Base-by-base conservation (phyloP, 2,113 vertebrate species). In the Damaliscus lunatus region DNA sequence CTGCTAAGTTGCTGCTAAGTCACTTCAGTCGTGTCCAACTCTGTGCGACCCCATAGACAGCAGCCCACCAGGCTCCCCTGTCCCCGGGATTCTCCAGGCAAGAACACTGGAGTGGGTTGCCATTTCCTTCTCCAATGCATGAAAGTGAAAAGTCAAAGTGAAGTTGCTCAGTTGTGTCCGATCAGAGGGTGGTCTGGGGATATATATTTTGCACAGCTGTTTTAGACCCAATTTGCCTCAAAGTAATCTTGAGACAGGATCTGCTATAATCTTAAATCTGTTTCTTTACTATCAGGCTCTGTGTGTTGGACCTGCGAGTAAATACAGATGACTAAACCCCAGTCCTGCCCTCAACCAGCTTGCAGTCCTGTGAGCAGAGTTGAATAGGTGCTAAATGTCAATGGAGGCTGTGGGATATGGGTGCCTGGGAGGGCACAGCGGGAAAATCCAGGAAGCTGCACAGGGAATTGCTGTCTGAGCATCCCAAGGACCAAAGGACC, bases 351-450 rank as follows among this genome's bases (percentile, higher is more conserved):
- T 48, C 71, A 25, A 15, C 40, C 33, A 43, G 71, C 25, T 14
- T 90, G 43, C 11, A 48, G 33, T 8, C 33, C 14, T 19, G 74
- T 2, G 33, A 46, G 13, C 2, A 33, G 60, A 84, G 81, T 33
- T 11, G 62, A 91, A 67, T 43, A 81, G 1, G 1, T 74, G 74
- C 29, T 8, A 43, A 36, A 19, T 36, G 78, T 11, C 55, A 89
- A 23, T 27, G 3, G 31, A 52, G 86, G 11, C 43, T 60, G 16
- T 71, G 67, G 82, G 33, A 74, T 0, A 15, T 14, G 59, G 23
- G 23, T 3, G 52, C 27, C 15, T 12, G 6, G 29, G 53, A 43
- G 19, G 55, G 74, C 3, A 48, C 3, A 4, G 52, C 0, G 1
- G 40, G 25, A 90, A 27, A 17, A 19, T 31, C 46, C 15, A 33